phyloP scores from a whole-genome alignment of 2,888 invertebrate genomes.

The Chironomus riparius region DNA sequence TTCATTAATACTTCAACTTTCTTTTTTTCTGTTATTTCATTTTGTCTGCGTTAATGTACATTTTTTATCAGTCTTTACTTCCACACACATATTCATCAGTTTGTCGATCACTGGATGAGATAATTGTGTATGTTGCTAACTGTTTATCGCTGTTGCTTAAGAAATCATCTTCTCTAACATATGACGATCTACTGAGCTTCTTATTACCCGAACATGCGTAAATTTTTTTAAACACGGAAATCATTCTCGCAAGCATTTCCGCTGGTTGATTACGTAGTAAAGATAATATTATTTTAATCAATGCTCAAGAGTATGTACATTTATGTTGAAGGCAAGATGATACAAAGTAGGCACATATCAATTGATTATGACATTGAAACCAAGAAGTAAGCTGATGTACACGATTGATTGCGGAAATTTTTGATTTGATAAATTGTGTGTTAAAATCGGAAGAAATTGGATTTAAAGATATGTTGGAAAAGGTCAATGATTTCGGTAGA shows the following conservation, averaged over 20 bases:
- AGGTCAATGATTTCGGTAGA: too few species aligned
- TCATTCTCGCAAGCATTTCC: not conserved
- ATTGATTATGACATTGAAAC: too few species aligned
- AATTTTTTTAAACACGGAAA: not conserved
- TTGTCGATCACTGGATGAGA: slow-evolving; percentile 14
- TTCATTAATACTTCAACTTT: not conserved
- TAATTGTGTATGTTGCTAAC: slow-evolving; percentile 9
- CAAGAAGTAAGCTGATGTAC: too few species aligned
- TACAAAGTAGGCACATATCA: too few species aligned
- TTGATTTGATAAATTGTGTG: too few species aligned
- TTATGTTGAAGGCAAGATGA: too few species aligned
- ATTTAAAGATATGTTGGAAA: too few species aligned
- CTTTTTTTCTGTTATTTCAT: not conserved
- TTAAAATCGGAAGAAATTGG: too few species aligned
- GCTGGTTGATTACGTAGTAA: not conserved
- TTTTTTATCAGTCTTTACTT: not conserved
- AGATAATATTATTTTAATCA: too few species aligned
- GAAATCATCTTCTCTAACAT: too few species aligned
- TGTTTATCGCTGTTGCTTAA: not conserved
- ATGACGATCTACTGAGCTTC: not conserved
- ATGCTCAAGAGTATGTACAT: too few species aligned
- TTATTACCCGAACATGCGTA: not conserved
- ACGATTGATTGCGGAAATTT: too few species aligned
- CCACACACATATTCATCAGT: not conserved
- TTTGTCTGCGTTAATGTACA: not conserved